Percentiles rank a stretch among this genome's conserved stretches.
These are phyloP conservation scores for Helicoverpa zea DNA, from an alignment of 1,140 invertebrate species.

Conservation along the genomic window DNA sequence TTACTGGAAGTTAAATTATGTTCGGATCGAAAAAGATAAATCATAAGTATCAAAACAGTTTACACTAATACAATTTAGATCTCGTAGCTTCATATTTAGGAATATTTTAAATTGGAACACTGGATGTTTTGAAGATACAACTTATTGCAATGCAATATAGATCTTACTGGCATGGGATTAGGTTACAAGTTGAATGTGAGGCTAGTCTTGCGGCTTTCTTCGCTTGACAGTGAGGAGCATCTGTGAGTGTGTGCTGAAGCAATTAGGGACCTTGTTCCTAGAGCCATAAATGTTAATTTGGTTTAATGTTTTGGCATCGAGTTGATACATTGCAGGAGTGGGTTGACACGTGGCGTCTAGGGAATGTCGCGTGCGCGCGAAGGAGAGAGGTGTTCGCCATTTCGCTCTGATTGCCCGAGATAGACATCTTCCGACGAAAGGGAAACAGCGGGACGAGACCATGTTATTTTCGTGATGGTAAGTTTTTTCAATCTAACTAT, in stretches of 20 bases:
- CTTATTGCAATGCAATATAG: slow-evolving; percentile 46
- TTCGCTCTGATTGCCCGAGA: slow-evolving; percentile 66
- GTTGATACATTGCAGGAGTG: slow-evolving; percentile 67
- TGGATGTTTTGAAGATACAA: slow-evolving; percentile 48
- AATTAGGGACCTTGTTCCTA: slow-evolving; percentile 71
- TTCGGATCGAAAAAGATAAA: slow-evolving; percentile 3
- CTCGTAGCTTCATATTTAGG: slow-evolving; percentile 52
- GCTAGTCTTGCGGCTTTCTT: slow-evolving; percentile 41
- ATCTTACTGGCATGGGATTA: slow-evolving; percentile 52
- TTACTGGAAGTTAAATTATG: neutral
- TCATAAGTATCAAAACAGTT: slow-evolving; percentile 30
- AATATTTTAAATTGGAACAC: slow-evolving; percentile 66
- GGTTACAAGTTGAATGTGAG: slow-evolving; percentile 39
- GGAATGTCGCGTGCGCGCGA: slow-evolving; percentile 65
- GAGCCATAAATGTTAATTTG: slow-evolving; percentile 71
- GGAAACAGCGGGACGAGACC: slow-evolving; percentile 69
- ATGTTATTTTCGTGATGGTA: slow-evolving; percentile 71
- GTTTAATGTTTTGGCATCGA: slow-evolving; percentile 60
- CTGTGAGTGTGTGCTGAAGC: slow-evolving; percentile 57
- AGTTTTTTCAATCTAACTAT: slow-evolving; percentile 52
- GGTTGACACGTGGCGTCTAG: slow-evolving; percentile 72
- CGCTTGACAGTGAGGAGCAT: slow-evolving; percentile 22
- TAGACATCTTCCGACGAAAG: slow-evolving; percentile 74
- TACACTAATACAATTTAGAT: slow-evolving; percentile 32
- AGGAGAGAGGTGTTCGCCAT: slow-evolving; percentile 58